Conservation (phyloP, 2,113 vertebrate genomes). For the Hypomesus transpacificus region DNA sequence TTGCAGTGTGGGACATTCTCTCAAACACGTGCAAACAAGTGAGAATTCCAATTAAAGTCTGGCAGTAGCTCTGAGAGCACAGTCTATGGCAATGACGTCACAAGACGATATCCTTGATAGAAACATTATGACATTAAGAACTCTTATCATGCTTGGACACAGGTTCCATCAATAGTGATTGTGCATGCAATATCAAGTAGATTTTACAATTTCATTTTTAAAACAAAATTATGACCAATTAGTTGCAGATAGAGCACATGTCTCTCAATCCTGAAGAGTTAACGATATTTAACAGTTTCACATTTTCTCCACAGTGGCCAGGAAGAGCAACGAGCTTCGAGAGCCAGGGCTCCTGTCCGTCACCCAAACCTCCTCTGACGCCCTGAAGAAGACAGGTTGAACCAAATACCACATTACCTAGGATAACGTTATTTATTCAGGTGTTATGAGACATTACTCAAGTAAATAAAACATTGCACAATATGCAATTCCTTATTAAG, state of each 20-base stretch:
- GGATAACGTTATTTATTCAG: too few relatives aligned
- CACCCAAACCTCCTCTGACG: constrained; percentile 85
- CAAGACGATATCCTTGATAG: constrained; percentile 9
- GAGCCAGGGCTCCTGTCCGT: constrained; percentile 94
- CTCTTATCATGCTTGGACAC: background rate
- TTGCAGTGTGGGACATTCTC: too few relatives aligned
- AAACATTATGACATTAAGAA: background rate
- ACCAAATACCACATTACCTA: background rate
- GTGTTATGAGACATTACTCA: too few relatives aligned
- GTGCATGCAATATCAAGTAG: too few relatives aligned
- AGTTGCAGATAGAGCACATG: too few relatives aligned
- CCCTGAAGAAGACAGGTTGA: constrained; percentile 51
- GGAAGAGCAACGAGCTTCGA: constrained; percentile 94
- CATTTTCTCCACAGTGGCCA: constrained; percentile 78
- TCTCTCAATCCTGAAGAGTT: background rate
- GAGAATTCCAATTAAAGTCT: background rate
- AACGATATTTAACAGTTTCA: background rate
- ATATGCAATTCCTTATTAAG: too few relatives aligned
- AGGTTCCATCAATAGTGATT: too few relatives aligned
- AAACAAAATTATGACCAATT: too few relatives aligned
- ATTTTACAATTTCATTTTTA: too few relatives aligned
- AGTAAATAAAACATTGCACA: too few relatives aligned
- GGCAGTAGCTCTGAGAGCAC: background rate
- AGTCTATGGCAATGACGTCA: background rate
- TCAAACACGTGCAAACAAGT: too few relatives aligned